Conservation (phyloP, 1,140 invertebrate genomes). For the Armadillidium nasatum region DNA sequence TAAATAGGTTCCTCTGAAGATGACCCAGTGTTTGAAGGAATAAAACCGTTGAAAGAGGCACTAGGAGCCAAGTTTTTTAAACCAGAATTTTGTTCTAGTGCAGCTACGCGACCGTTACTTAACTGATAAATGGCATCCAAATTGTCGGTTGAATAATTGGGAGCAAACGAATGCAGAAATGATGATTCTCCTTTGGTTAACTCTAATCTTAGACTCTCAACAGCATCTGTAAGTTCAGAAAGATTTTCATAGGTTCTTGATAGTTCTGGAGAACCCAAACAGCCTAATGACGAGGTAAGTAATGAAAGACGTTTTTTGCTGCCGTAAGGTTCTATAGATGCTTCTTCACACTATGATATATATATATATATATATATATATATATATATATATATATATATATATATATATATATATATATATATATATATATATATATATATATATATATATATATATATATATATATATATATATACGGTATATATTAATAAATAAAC, state of each 20-base stretch:
- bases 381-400: too few species aligned
- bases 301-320: neutral
- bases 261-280: slow-evolving; percentile 47
- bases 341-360: neutral
- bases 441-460: too few species aligned
- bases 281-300: neutral
- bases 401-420: too few species aligned
- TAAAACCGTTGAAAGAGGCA: neutral
- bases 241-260: slow-evolving; percentile 69
- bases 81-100: slow-evolving; percentile 22
- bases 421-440: too few species aligned
- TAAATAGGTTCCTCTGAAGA: slow-evolving; percentile 63
- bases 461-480: too few species aligned
- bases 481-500: too few species aligned
- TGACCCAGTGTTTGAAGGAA: slow-evolving; percentile 9
- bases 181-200: neutral
- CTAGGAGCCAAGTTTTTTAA: slow-evolving; percentile 22
- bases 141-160: slow-evolving; percentile 33
- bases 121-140: slow-evolving; percentile 41
- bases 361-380: too few species aligned
- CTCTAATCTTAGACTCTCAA: slow-evolving; percentile 34
- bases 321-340: neutral
- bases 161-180: slow-evolving; percentile 25
- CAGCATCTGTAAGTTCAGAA: slow-evolving; percentile 52
- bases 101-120: slow-evolving; percentile 34